phyloP scores from a whole-genome alignment of 2,888 invertebrate species.

The Vanessa cardui region DNA sequence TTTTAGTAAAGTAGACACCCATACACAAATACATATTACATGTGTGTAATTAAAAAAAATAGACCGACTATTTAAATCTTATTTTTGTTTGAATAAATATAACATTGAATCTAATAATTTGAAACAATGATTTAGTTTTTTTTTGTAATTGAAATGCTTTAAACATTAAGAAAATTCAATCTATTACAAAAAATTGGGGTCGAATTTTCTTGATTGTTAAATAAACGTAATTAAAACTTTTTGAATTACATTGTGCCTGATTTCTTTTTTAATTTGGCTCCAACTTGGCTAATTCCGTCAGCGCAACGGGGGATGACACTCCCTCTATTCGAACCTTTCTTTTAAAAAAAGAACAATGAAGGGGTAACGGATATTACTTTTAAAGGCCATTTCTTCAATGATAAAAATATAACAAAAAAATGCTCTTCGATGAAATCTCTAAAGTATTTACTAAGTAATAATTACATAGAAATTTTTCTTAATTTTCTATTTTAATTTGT shows the following conservation, averaged over 20 bases:
- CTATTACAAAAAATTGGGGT: constrained; percentile 65
- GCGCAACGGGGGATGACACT: constrained; percentile 77
- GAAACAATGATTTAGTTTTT: too few relatives aligned
- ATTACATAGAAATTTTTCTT: not conserved
- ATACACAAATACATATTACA: too few relatives aligned
- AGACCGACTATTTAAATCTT: too few relatives aligned
- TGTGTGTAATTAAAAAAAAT: too few relatives aligned
- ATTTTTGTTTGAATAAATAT: too few relatives aligned
- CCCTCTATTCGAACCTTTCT: constrained; percentile 59
- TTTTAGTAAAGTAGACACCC: too few relatives aligned
- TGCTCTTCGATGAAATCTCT: constrained; percentile 15
- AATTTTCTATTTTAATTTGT: not conserved
- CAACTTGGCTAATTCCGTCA: constrained; percentile 73
- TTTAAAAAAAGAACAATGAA: constrained; percentile 42
- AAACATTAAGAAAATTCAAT: constrained; percentile 25
- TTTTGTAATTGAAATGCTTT: not conserved
- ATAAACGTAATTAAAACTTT: constrained; percentile 83
- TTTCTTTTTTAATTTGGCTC: constrained; percentile 81
- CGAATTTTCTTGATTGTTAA: constrained; percentile 72
- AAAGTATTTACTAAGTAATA: constrained; percentile 4
- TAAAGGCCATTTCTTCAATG: constrained; percentile 41
- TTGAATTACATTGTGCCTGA: constrained; percentile 74
- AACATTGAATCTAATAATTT: too few relatives aligned
- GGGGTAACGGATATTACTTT: constrained; percentile 40
- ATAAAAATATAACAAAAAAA: constrained; percentile 24